Percentiles rank a stretch among this genome's conserved stretches.
Conservation (phyloP, 2,797 vertebrate species). For the Potorous gilbertii region DNA sequence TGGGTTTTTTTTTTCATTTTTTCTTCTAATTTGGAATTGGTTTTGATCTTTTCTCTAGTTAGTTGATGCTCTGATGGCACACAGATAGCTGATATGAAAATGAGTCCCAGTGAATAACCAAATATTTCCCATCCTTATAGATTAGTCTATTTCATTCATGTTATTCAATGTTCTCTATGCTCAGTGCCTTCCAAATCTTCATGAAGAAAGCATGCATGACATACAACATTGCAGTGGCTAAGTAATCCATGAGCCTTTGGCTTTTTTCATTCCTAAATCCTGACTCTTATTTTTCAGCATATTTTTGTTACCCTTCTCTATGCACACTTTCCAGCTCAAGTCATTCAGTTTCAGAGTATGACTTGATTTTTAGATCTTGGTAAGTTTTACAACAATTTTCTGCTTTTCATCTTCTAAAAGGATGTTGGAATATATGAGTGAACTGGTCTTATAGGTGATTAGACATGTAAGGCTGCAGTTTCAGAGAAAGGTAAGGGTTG, state of each 20-base stretch:
- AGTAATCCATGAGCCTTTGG: not conserved
- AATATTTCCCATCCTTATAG: not conserved
- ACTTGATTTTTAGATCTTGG: not conserved
- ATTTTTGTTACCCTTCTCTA: not conserved
- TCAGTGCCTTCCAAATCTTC: not conserved
- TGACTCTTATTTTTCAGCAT: not conserved
- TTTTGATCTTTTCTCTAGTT: not conserved
- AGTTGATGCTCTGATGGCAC: not conserved
- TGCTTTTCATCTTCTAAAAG: not conserved
- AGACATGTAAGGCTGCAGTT: not conserved
- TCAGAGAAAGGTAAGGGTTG: not conserved
- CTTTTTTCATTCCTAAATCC: not conserved
- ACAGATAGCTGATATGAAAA: not conserved
- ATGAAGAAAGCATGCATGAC: not conserved
- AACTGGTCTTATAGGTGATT: not conserved
- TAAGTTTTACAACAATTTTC: not conserved
- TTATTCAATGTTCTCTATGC: not conserved
- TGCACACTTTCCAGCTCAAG: not conserved
- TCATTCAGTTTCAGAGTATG: not conserved
- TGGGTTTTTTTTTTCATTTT: not conserved
- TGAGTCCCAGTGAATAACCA: not conserved
- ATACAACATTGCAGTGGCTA: not conserved
- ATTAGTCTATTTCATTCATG: not conserved
- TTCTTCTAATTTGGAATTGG: not conserved
- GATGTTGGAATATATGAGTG: not conserved